Conservation (phyloP, 2,113 vertebrate species). For the Nestor notabilis region DNA sequence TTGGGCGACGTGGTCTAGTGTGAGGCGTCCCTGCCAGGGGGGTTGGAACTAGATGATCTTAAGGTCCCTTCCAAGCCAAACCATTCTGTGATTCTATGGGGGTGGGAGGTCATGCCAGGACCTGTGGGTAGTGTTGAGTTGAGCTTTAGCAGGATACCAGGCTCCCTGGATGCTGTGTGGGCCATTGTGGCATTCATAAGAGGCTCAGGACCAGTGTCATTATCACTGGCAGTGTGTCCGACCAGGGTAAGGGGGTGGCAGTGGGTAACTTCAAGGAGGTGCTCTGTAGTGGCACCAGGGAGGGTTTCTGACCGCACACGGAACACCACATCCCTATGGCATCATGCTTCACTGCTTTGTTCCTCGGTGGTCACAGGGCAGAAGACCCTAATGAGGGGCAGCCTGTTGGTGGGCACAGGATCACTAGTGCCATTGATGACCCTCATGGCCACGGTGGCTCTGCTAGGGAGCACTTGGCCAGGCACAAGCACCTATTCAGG, state of each 20-base stretch:
- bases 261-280: background rate
- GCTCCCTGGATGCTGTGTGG: background rate
- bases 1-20: background rate
- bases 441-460: background rate
- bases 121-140: background rate
- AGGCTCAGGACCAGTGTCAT: background rate
- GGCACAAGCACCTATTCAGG: background rate
- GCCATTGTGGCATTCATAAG: accelerated
- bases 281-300: background rate
- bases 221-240: accelerated
- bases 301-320: background rate
- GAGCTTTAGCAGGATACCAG: background rate
- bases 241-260: background rate
- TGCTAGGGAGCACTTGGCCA: background rate
- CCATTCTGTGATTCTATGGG: background rate
- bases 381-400: background rate
- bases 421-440: background rate
- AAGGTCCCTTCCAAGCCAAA: background rate
- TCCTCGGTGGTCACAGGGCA: background rate
- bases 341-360: accelerated
- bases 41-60: background rate
- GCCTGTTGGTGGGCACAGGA: background rate
- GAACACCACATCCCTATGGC: background rate
- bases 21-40: background rate
- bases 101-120: background rate